Evolutionary conservation across 1,140 invertebrate species (phyloP), one percentile per base, ranked within the genome.

Genomic region (Drosophila rhopaloa): DNA sequence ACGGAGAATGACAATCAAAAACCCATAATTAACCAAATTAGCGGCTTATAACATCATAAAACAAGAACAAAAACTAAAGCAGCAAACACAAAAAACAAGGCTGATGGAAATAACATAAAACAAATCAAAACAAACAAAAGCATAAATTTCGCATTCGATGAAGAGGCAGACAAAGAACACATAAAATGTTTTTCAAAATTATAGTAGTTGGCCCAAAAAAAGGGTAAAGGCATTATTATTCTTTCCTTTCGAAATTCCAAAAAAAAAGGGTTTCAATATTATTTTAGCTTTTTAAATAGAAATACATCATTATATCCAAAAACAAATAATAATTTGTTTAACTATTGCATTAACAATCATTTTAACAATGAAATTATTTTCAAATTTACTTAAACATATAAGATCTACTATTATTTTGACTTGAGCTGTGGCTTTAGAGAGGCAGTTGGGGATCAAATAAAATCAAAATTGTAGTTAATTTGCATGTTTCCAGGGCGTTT

Each of bases 21-120:
- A 66, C 61, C 73, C 86, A 88, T 89, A 89, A 88, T 88, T 88
- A 88, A 77, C 63, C 67, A 66, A 71, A 83, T 83, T 82, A 73
- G 76, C 67, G 75, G 78, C 74, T 80, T 71, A 66, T 63, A 63
- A 79, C 55, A 59, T 57, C 43, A 71, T 59, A 50, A 46, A 53
- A 72, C 48, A 67, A 81, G 51, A 54, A 74, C 51, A 14, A 51
- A 32, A 75, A 43, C 54, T 67, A 62, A 50, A 61, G 66, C 60
- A 46, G 70, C 50, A 27, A 56, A 13, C 58, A 51, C 50, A 32
- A 62, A 62, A 54, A 62, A 16, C n/a, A 50, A 51, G 35, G 41
- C 9, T 19, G 61, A 67, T 54, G 61, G 48, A 67, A 48, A 51
- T 65, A 67, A 35, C 70, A 46, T 53, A 75, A 61, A 35, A 67